Evolutionary conservation across 2,888 invertebrate genomes (phyloP).

Genomic region (Brachyptera risi): DNA sequence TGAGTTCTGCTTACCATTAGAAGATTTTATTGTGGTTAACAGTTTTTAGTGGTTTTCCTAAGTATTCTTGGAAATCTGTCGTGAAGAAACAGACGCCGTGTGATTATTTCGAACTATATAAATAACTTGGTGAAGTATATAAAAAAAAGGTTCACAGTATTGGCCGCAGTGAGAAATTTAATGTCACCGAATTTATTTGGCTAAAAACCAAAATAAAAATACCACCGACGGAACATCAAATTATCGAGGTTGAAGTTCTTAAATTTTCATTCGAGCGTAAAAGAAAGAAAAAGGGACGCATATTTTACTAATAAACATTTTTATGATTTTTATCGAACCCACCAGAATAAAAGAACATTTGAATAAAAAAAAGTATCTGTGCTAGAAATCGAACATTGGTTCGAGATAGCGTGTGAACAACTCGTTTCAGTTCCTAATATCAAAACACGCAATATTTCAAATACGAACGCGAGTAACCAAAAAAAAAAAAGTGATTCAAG

Average conservation of each 20-base stretch:
- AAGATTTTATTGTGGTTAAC: slow-evolving; percentile 8
- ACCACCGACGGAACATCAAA: neutral
- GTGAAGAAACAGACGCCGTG: neutral
- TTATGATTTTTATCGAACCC: neutral
- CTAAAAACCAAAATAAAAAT: slow-evolving; percentile 18
- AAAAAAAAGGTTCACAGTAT: neutral
- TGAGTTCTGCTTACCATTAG: neutral
- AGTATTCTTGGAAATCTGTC: slow-evolving; percentile 1
- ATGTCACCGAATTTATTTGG: slow-evolving; percentile 16
- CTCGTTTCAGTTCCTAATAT: neutral
- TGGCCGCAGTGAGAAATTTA: neutral
- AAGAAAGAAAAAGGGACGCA: neutral
- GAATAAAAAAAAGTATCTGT: neutral
- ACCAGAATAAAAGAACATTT: neutral
- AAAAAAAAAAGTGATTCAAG: neutral
- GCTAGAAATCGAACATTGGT: slow-evolving; percentile 14
- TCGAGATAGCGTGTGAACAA: slow-evolving; percentile 6
- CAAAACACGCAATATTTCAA: neutral
- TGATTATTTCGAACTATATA: slow-evolving; percentile 2
- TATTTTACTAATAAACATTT: neutral
- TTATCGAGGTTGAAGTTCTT: neutral
- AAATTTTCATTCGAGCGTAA: no score
- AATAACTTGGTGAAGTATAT: neutral
- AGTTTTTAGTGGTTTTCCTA: neutral
- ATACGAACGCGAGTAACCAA: neutral